A percentile compares a stretch with the other conserved stretches of the same genome.
Evolutionary conservation across 2,113 vertebrate species (phyloP).

Genomic region (Melanostigma gelatinosum): DNA sequence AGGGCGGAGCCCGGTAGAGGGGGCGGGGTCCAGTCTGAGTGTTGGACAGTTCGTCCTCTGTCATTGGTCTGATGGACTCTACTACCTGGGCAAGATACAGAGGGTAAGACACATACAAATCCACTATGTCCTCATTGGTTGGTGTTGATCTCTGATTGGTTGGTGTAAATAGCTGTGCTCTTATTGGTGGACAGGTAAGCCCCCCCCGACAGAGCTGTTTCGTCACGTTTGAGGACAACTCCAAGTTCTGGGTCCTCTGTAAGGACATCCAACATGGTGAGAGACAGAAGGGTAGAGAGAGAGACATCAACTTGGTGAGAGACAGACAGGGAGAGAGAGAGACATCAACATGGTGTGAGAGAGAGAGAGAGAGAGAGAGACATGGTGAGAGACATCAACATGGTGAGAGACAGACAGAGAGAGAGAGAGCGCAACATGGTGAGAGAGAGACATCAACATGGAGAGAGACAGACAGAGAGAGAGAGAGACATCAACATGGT

Average conservation of each 20-base stretch:
- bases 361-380: not conserved
- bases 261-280: slow-evolving; percentile 87
- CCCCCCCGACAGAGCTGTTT: slow-evolving; percentile 94
- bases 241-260: slow-evolving; percentile 96
- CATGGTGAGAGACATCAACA: not conserved
- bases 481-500: too few relatives aligned
- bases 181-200: slow-evolving; percentile 85
- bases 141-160: slow-evolving; percentile 1
- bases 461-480: too few relatives aligned
- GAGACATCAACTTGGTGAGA: not conserved
- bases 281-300: not conserved
- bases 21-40: slow-evolving; percentile 84
- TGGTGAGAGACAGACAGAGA: not conserved
- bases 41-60: slow-evolving; percentile 96
- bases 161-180: not conserved
- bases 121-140: not conserved
- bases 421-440: not conserved
- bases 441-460: not conserved
- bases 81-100: slow-evolving; percentile 96
- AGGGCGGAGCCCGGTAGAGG: slow-evolving; percentile 63
- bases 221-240: slow-evolving; percentile 96
- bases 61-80: slow-evolving; percentile 95
- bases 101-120: slow-evolving; percentile 81
- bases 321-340: not conserved
- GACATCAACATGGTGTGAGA: too few relatives aligned